Evolutionary conservation across 2,888 invertebrate genomes (phyloP), one percentile per base, ranked within the genome.

Genomic region (Spatulosminthurus flaviceps): DNA sequence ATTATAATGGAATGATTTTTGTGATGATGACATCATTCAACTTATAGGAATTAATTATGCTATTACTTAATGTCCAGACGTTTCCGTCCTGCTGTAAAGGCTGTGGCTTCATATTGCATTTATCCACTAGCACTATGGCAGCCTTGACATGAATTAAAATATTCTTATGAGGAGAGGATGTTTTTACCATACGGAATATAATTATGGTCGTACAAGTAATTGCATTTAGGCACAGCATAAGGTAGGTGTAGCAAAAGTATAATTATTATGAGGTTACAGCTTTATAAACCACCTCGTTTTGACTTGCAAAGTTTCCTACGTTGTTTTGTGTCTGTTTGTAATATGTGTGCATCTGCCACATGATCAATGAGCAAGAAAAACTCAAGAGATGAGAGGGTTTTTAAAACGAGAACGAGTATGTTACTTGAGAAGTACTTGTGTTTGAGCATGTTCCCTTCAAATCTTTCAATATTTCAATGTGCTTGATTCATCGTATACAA

Each of bases 131-230:
- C 51, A 2, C n/a, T n/a, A n/a, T n/a, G n/a, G n/a, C 16, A 51
- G 51, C 51, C 51, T 51, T 51, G 51, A 51, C 51, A 51, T n/a
- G 51, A 51, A 51, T 51, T 51, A 51, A 51, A 51, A 51, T 51
- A 51, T 51, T 13, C 51, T 51, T 51, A 19, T 19, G 1, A 51
- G 51, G 51, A 51, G 51, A 51, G 5, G 16, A 51, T 51, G 51
- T 51, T 51, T 51, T 51, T 51, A 51, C 51, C n/a, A 51, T 51
- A 51, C n/a, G 51, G 51, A 51, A 51, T 51, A 51, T 51, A 51
- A 51, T 9, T 51, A 51, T 51, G 16, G 4, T 19, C n/a, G 51
- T n/a, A 19, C 51, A 51, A 51, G 51, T 51, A 51, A 13, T 19
- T 51, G 16, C 51, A 51, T 51, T 13, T 19, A n/a, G 19, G 51